Percentiles rank a stretch among this genome's conserved stretches.
These are phyloP conservation scores for Myodes glareolus DNA, from an alignment of 2,113 vertebrate genomes.

Conservation along the genomic window DNA sequence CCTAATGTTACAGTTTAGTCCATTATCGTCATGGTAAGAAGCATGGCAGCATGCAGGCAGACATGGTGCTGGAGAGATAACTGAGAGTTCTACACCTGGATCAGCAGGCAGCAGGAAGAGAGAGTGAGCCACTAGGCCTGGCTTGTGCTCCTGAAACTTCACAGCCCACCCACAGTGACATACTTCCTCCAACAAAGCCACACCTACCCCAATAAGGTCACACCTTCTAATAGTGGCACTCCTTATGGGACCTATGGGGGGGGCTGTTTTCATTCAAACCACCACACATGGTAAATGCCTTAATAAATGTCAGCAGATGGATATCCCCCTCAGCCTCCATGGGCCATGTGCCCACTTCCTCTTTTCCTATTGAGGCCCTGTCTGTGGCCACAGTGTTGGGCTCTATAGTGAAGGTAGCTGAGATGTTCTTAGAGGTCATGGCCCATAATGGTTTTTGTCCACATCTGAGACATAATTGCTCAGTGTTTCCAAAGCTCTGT, in stretches of 20 bases:
- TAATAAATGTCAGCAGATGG: not conserved
- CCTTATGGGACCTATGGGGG: not conserved
- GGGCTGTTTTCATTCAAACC: not conserved
- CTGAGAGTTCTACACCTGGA: not conserved
- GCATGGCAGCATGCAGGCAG: not conserved
- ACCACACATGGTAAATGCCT: not conserved
- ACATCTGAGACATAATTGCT: not conserved
- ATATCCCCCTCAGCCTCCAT: not conserved
- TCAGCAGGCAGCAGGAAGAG: not conserved
- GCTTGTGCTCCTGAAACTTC: not conserved
- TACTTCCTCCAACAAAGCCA: not conserved
- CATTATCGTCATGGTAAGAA: not conserved
- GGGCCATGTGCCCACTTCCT: not conserved
- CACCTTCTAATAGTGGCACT: not conserved
- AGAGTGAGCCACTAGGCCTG: not conserved
- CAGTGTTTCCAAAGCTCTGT: not conserved
- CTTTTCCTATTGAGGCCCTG: not conserved
- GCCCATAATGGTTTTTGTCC: not conserved
- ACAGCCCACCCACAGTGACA: not conserved
- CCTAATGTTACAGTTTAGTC: too few relatives aligned
- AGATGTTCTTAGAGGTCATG: not conserved
- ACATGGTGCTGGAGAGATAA: not conserved
- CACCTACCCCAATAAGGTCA: not conserved
- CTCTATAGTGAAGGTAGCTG: not conserved
- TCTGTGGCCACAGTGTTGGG: not conserved